phyloP scores from a whole-genome alignment of 1,140 invertebrate species.

The Psilanteris sp. region DNA sequence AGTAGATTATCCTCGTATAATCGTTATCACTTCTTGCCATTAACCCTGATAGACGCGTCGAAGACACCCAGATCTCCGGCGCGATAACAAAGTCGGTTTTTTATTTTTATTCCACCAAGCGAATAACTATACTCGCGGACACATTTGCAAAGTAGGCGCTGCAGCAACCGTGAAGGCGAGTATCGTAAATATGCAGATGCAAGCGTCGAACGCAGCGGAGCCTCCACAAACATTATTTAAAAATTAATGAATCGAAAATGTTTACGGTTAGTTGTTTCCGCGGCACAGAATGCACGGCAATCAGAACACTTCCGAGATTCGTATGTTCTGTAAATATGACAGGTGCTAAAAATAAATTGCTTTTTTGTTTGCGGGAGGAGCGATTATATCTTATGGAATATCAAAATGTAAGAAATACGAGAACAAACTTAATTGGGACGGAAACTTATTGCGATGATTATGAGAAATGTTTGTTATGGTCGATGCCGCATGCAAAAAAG shows the following conservation, averaged over 20 bases:
- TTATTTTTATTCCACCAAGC: slow-evolving; percentile 17
- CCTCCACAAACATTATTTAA: slow-evolving; percentile 50
- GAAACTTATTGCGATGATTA: slow-evolving; percentile 33
- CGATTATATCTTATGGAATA: too few species aligned
- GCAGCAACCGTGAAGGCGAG: slow-evolving; percentile 56
- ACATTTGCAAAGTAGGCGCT: slow-evolving; percentile 51
- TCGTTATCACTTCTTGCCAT: slow-evolving; percentile 46
- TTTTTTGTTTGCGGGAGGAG: too few species aligned
- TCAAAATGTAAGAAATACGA: slow-evolving; percentile 32
- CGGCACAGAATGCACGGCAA: slow-evolving; percentile 56
- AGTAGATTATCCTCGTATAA: slow-evolving; percentile 29
- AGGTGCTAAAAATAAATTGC: slow-evolving; percentile 42
- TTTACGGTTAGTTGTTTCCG: slow-evolving; percentile 61
- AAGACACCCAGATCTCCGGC: slow-evolving; percentile 35
- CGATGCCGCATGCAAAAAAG: not conserved
- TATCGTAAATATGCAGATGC: slow-evolving; percentile 64
- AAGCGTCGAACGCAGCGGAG: slow-evolving; percentile 51
- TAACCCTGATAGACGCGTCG: slow-evolving; percentile 36
- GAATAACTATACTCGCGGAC: slow-evolving; percentile 17
- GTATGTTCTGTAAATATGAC: slow-evolving; percentile 53
- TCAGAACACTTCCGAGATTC: slow-evolving; percentile 56
- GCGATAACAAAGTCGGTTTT: slow-evolving; percentile 39
- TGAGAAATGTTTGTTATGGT: slow-evolving; percentile 22
- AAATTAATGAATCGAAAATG: slow-evolving; percentile 64
- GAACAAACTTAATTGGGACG: slow-evolving; percentile 38